These are phyloP conservation scores for Thunnus maccoyii DNA, from an alignment of 2,113 vertebrate genomes.

Conservation along the genomic window DNA sequence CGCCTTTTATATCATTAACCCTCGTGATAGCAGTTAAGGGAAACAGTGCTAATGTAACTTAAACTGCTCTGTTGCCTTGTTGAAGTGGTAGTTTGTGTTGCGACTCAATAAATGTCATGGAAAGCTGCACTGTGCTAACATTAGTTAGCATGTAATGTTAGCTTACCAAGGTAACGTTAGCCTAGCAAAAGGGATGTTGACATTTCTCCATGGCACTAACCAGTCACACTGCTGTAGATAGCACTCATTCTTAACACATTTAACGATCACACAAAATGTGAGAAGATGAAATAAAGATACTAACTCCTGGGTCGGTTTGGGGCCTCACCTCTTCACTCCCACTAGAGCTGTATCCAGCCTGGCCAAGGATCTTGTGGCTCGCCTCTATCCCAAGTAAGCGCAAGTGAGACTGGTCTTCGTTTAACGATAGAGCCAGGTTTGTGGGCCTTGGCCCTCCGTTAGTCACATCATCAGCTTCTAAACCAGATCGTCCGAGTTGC, in stretches of 20 bases:
- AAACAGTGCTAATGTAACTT: not conserved
- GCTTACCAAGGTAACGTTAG: conserved; percentile 56
- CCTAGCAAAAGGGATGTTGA: conserved; percentile 77
- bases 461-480: conserved; percentile 85
- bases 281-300: conserved; percentile 78
- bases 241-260: conserved; percentile 27
- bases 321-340: conserved; percentile 87
- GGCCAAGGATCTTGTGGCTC: conserved; percentile 88
- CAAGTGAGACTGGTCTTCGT: conserved; percentile 90
- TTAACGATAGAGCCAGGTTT: conserved; percentile 87
- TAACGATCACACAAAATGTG: conserved; percentile 63
- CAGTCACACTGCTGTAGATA: not conserved
- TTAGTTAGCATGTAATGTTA: conserved; percentile 63
- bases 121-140: conserved; percentile 63
- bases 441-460: conserved; percentile 89
- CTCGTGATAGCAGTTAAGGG: fast-evolving
- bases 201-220: conserved; percentile 77
- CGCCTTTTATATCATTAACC: not conserved
- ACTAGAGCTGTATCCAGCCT: conserved; percentile 90
- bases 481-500: conserved; percentile 86
- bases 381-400: conserved; percentile 89
- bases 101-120: conserved; percentile 72
- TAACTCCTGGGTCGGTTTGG: conserved; percentile 80
- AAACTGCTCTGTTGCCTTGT: not conserved
- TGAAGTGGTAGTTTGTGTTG: conserved; percentile 39